Percentiles rank a stretch among this genome's conserved stretches.
Evolutionary conservation across 2,888 invertebrate species (phyloP).

Genomic region (Drosophila kanekoi): DNA sequence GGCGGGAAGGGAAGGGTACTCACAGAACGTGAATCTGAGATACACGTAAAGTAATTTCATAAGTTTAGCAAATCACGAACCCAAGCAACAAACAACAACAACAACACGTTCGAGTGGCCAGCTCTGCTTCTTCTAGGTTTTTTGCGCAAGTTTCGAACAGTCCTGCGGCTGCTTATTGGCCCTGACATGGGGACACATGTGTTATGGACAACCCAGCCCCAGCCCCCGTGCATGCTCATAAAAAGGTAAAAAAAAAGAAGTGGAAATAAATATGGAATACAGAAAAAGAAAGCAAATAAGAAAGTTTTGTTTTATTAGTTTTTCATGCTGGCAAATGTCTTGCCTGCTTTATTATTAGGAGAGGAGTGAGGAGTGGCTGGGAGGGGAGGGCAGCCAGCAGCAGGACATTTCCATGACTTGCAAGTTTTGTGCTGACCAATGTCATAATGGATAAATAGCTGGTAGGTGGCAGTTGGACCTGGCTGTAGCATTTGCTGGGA

Average conservation of each 20-base stretch:
- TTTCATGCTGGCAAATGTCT: slow-evolving; percentile 74
- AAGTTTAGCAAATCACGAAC: slow-evolving; percentile 82
- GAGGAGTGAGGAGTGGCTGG: neutral
- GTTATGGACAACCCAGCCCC: slow-evolving; percentile 30
- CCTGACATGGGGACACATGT: slow-evolving; percentile 77
- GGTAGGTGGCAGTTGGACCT: slow-evolving; percentile 3
- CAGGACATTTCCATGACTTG: slow-evolving; percentile 75
- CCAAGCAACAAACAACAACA: slow-evolving; percentile 73
- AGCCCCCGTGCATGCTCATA: slow-evolving; percentile 58
- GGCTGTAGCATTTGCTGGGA: slow-evolving; percentile 37
- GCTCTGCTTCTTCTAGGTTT: slow-evolving; percentile 29
- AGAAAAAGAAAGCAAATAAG: slow-evolving; percentile 52
- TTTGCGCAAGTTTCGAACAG: slow-evolving; percentile 67
- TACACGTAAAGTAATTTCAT: slow-evolving; percentile 82
- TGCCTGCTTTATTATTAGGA: slow-evolving; percentile 75
- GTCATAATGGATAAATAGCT: slow-evolving; percentile 64
- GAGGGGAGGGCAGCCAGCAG: neutral
- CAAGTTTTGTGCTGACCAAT: slow-evolving; percentile 82
- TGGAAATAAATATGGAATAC: slow-evolving; percentile 16
- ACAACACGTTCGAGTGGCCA: slow-evolving; percentile 4
- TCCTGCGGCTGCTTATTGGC: slow-evolving; percentile 79
- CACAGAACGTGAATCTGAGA: slow-evolving; percentile 52
- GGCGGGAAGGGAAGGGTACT: neutral
- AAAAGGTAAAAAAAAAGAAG: slow-evolving; percentile 65
- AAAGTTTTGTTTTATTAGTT: slow-evolving; percentile 81